These are phyloP conservation scores for Cuculus canorus DNA, from an alignment of 2,797 vertebrate genomes.

Conservation along the genomic window DNA sequence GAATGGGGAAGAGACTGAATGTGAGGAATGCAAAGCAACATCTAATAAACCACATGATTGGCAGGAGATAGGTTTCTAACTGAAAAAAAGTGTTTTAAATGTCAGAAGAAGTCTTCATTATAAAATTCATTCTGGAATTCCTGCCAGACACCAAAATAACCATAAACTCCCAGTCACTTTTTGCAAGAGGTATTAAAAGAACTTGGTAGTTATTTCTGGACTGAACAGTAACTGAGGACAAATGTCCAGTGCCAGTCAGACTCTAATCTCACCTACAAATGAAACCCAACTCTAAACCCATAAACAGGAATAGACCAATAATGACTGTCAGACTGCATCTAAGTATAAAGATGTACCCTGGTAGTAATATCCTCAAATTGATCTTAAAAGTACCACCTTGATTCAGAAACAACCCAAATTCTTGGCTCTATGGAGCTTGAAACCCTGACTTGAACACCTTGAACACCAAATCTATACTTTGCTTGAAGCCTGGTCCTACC, in stretches of 20 bases:
- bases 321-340: not conserved
- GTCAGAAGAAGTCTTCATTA: not conserved
- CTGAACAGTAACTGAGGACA: not conserved
- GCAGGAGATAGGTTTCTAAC: not conserved
- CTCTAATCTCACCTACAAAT: not conserved
- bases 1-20: not conserved
- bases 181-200: not conserved
- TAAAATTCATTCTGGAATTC: not conserved
- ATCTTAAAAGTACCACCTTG: not conserved
- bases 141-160: not conserved
- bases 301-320: not conserved
- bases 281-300: not conserved
- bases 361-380: not conserved
- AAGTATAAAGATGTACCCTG: not conserved
- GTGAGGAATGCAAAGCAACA: not conserved
- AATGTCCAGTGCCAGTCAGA: not conserved
- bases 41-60: not conserved
- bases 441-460: not conserved
- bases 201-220: not conserved
- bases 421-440: not conserved
- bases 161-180: not conserved
- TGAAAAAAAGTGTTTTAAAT: not conserved
- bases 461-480: not conserved
- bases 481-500: not conserved
- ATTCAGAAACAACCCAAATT: not conserved